Conservation (phyloP, 2,888 invertebrate genomes). For the Phengaris arion region DNA sequence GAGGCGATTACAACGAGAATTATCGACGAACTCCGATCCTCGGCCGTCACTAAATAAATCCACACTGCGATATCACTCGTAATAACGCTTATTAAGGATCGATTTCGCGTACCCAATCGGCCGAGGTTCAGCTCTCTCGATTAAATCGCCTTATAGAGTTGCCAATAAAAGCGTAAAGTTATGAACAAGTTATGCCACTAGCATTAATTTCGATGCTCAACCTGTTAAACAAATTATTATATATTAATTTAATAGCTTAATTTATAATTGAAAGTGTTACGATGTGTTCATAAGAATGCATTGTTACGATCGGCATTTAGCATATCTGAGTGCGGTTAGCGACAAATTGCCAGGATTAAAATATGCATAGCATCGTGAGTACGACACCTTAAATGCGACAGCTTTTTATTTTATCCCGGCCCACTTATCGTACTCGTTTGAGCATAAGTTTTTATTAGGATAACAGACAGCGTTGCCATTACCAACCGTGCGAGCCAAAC, state of each 20-base stretch:
- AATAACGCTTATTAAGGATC: conserved; percentile 42
- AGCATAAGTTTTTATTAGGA: conserved; percentile 52
- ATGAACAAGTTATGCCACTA: conserved; percentile 77
- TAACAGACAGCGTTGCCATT: conserved; percentile 31
- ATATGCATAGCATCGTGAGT: conserved; percentile 43
- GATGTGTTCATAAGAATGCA: conserved; percentile 68
- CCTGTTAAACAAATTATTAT: conserved; percentile 79
- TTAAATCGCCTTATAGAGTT: conserved; percentile 74
- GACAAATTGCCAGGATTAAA: conserved; percentile 63
- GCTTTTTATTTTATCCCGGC: conserved; percentile 54
- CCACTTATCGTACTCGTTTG: conserved; percentile 49
- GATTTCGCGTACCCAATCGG: conserved; percentile 44
- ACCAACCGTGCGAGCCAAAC: neutral
- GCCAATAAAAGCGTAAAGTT: conserved; percentile 78
- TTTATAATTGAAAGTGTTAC: conserved; percentile 77
- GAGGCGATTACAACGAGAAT: conserved; percentile 79
- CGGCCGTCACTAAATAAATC: conserved; percentile 52
- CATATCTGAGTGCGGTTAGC: conserved; percentile 57
- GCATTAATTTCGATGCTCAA: conserved; percentile 79
- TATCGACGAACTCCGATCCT: conserved; percentile 71
- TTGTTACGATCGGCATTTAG: conserved; percentile 66
- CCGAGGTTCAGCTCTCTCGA: conserved; percentile 66
- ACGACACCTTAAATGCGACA: conserved; percentile 47
- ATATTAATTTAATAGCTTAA: conserved; percentile 79
- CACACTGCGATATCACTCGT: conserved; percentile 45